These are phyloP conservation scores for Lasioglossum leucozonium DNA, from an alignment of 2,888 invertebrate genomes.

Conservation along the genomic window DNA sequence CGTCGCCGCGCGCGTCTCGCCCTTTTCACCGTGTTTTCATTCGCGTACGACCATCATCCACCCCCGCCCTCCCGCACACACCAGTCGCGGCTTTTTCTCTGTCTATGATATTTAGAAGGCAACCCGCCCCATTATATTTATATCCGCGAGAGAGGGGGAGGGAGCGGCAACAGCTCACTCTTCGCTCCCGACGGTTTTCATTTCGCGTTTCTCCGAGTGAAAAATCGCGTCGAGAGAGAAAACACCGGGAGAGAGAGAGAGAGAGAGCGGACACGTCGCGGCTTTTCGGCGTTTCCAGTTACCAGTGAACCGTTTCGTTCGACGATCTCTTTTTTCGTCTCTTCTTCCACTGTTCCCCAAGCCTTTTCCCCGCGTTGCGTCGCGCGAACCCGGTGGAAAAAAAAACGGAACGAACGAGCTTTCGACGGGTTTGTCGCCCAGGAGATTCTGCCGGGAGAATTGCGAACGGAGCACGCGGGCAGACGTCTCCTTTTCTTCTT, in stretches of 20 bases:
- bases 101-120: constrained; percentile 37
- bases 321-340: not conserved
- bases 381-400: not conserved
- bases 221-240: constrained; percentile 19
- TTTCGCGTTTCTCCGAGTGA: constrained; percentile 1
- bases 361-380: not conserved
- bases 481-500: not conserved
- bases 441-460: not conserved
- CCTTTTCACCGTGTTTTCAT: constrained; percentile 33
- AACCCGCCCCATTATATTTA: constrained; percentile 25
- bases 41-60: constrained; percentile 14
- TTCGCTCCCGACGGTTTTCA: not conserved
- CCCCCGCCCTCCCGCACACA: not conserved
- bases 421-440: constrained; percentile 8
- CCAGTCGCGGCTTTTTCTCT: not conserved
- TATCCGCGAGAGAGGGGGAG: not conserved
- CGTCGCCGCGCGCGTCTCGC: not conserved
- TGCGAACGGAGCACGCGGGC: not conserved
- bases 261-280: not conserved
- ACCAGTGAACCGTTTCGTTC: constrained; percentile 15
- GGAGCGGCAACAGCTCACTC: not conserved
- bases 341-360: not conserved
- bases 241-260: not conserved
- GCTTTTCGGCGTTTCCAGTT: constrained; percentile 10
- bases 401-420: not conserved